These are phyloP conservation scores for Tiphia femorata DNA, from an alignment of 2,888 invertebrate species.

Conservation along the genomic window DNA sequence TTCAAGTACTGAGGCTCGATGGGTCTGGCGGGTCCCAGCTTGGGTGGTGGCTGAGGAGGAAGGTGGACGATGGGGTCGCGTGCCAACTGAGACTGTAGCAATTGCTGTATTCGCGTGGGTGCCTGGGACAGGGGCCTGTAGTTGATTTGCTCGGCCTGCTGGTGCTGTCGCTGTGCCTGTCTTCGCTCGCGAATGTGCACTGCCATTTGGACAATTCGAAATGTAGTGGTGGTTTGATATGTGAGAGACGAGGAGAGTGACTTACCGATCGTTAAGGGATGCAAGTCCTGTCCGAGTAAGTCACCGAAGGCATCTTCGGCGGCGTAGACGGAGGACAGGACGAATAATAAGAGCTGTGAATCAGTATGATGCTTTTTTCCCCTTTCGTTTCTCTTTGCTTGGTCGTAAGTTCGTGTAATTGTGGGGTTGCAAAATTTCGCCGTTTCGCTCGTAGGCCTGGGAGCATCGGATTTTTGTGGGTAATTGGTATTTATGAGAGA, in stretches of 20 bases:
- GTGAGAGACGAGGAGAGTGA: neutral
- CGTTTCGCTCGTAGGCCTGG: no score
- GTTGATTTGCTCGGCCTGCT: constrained; percentile 30
- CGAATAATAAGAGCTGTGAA: constrained; percentile 33
- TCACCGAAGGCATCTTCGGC: constrained; percentile 10
- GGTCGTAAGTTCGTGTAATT: no score
- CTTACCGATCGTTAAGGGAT: constrained; percentile 24
- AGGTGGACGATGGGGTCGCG: constrained; percentile 59
- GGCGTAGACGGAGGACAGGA: constrained; percentile 22
- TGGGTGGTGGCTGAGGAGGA: constrained; percentile 50
- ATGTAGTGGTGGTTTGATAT: neutral
- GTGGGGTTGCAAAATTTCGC: no score
- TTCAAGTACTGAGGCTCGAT: constrained; percentile 31
- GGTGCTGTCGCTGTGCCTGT: constrained; percentile 20
- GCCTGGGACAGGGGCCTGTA: constrained; percentile 57
- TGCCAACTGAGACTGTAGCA: constrained; percentile 57
- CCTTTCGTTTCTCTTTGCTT: no score
- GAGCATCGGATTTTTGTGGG: no score
- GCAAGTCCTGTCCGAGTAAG: constrained; percentile 19
- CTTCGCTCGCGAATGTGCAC: constrained; percentile 39
- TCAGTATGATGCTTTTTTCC: no score
- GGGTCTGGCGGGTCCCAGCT: constrained; percentile 36
- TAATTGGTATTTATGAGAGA: no score
- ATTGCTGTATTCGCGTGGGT: constrained; percentile 56
- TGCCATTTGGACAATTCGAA: constrained; percentile 8